Base-by-base conservation (phyloP, 2,797 vertebrate genomes). In the Ciconia nigra region DNA sequence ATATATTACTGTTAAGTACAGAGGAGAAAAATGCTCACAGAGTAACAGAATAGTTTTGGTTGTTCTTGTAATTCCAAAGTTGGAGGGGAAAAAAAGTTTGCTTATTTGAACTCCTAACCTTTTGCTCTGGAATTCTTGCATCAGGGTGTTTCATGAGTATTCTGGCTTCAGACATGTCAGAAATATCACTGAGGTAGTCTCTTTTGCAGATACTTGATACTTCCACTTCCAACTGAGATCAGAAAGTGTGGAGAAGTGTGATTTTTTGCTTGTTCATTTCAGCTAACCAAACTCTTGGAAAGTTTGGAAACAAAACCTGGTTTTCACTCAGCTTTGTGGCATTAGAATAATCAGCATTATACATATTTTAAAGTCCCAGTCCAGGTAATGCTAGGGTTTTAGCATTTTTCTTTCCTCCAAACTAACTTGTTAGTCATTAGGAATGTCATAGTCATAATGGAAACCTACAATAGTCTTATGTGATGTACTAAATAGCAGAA, bases 211-310 rank as follows among this genome's bases (percentile, higher is more conserved):
- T 89, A 96, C 71, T 94, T 95, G 91, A 96, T 96, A 92, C 84
- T 96, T 97, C 87, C 78, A 39, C 90, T 93, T 97, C 90, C 87
- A 93, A 5, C 78, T 54, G 76, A 96, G 93, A 76, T 67, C 82
- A 70, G 91, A 92, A 83, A 85, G n/a, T 92, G 82, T 90, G 73
- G 62, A 96, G 59, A 95, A 95, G 26, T 78, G 67, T 89, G 70
- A 92, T 83, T 80, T 92, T 92, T 95, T 85, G 70, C 70, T 89
- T 84, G 35, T 80, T 90, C 4, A 5, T 91, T 96, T 94, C 93
- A 89, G 49, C 84, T 95, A 69, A 81, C 25, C 62, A 52, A 90
- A 77, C 37, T 61, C 74, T 83, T 87, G 80, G 80, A 77, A 96
- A 93, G 58, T 74, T 87, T 87, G 52, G 83, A 85, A 83, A 59